Percentiles rank a stretch among this genome's conserved stretches.
Evolutionary conservation across 2,113 vertebrate species (phyloP).

Genomic region (Hippocampus zosterae): DNA sequence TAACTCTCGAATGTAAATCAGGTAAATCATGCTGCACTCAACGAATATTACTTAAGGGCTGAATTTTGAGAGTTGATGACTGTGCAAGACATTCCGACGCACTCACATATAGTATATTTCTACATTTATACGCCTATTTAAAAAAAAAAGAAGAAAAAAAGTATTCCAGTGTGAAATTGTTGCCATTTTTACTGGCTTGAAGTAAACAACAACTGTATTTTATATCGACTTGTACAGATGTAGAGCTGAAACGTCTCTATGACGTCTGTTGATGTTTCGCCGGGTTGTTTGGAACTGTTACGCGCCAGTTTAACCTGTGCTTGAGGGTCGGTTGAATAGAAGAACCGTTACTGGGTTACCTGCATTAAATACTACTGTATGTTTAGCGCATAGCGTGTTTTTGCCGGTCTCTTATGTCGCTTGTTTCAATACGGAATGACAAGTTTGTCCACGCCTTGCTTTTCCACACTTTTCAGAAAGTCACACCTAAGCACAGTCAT

Average conservation of each 20-base stretch:
- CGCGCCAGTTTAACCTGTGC: background rate
- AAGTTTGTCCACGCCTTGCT: background rate
- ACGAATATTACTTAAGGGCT: constrained; percentile 14
- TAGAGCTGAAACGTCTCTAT: background rate
- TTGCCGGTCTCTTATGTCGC: constrained; percentile 3
- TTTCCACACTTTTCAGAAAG: background rate
- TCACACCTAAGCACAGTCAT: too few relatives aligned
- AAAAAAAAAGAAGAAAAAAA: background rate
- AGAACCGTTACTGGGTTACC: constrained; percentile 1
- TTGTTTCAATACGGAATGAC: background rate
- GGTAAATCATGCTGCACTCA: background rate
- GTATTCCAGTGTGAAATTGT: constrained; percentile 10
- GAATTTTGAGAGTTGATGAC: constrained; percentile 17
- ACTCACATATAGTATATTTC: constrained; percentile 22
- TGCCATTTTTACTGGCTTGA: constrained; percentile 12
- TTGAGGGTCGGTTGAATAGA: background rate
- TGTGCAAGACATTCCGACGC: constrained; percentile 10
- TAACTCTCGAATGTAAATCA: constrained; percentile 12
- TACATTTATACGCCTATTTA: background rate
- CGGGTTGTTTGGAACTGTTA: constrained; percentile 6
- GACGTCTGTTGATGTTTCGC: background rate
- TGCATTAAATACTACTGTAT: background rate
- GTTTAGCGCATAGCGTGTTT: constrained; percentile 7
- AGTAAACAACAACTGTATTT: background rate
- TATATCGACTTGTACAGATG: constrained; percentile 18